phyloP scores from a whole-genome alignment of 2,113 vertebrate species.

The Atlantisia rogersi region DNA sequence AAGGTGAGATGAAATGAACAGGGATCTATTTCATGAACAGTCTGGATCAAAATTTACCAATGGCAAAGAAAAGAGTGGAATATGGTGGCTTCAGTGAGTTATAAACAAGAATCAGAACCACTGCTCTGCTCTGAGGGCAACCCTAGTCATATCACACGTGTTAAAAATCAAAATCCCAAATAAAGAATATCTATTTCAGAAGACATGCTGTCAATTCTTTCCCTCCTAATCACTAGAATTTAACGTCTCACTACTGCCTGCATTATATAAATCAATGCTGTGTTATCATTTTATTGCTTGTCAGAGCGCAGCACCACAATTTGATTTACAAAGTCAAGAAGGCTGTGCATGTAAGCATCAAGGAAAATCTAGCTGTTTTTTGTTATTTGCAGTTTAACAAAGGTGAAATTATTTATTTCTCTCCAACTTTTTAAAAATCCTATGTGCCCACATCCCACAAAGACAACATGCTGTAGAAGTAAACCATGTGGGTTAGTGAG shows the following conservation, averaged over 20 bases:
- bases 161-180: neutral
- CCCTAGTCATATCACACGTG: neutral
- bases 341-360: neutral
- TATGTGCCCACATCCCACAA: neutral
- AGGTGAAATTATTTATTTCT: neutral
- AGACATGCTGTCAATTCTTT: neutral
- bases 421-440: neutral
- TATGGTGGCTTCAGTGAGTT: neutral
- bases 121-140: neutral
- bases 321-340: neutral
- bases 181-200: neutral
- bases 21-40: neutral
- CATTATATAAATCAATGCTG: accelerated
- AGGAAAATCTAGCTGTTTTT: neutral
- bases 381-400: neutral
- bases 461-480: neutral
- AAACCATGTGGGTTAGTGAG: neutral
- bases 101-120: neutral
- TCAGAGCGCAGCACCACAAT: neutral
- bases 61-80: neutral
- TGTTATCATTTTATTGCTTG: neutral
- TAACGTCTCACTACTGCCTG: neutral
- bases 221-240: neutral
- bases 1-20: neutral
- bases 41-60: neutral